A percentile compares a stretch with the other conserved stretches of the same genome.
Conservation (phyloP, 2,113 vertebrate species). For the Hylia prasina region DNA sequence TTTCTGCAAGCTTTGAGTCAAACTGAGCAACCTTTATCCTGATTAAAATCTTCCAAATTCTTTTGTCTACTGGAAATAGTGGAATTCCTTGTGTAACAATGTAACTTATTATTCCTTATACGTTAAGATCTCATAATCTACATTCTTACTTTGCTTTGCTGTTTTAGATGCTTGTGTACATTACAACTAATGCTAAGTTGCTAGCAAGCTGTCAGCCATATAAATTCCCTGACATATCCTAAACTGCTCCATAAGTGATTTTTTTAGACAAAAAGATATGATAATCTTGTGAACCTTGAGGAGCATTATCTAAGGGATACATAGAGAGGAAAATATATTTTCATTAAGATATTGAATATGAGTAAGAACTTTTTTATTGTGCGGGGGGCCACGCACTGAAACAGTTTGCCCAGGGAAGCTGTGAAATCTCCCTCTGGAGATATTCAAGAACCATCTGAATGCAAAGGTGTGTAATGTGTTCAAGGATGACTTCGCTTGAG, state of each 20-base stretch:
- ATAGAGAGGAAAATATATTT: not conserved
- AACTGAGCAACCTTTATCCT: not conserved
- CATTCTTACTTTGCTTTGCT: not conserved
- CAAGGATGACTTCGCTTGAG: not conserved
- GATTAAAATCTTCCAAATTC: not conserved
- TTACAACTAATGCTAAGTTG: not conserved
- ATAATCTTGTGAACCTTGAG: not conserved
- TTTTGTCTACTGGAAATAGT: not conserved
- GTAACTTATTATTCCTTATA: not conserved
- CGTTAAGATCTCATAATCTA: fast-evolving
- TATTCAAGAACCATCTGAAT: not conserved
- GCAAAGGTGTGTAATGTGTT: not conserved
- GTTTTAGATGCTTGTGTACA: not conserved
- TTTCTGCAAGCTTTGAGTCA: not conserved
- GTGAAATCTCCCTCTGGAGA: not conserved
- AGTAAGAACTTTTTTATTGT: not conserved
- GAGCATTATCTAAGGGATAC: not conserved
- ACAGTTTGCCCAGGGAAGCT: not conserved
- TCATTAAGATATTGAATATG: not conserved
- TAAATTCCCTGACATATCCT: not conserved
- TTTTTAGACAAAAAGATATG: not conserved
- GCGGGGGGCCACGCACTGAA: fast-evolving
- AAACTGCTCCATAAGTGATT: not conserved
- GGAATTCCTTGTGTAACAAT: not conserved
- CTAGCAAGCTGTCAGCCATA: not conserved